These are phyloP conservation scores for Heliornis fulica DNA, from an alignment of 2,113 vertebrate species.

Conservation along the genomic window DNA sequence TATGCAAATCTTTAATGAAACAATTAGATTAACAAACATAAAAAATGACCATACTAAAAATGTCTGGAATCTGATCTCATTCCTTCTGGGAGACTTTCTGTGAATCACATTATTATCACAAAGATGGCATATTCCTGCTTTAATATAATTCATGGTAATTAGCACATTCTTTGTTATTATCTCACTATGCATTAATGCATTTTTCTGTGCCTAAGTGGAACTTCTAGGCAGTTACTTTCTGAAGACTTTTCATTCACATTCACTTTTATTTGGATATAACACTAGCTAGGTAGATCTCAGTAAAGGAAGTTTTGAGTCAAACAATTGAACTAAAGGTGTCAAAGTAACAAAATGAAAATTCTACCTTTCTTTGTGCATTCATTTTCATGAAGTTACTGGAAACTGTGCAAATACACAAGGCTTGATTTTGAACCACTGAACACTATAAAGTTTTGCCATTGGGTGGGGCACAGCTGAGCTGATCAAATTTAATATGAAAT, in stretches of 20 bases:
- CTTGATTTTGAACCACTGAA: not conserved
- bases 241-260: not conserved
- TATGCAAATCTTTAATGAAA: slow-evolving; percentile 1
- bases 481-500: not conserved
- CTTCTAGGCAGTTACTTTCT: not conserved
- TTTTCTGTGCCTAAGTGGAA: not conserved
- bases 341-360: not conserved
- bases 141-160: not conserved
- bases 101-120: not conserved
- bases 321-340: not conserved
- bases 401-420: not conserved
- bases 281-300: not conserved
- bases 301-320: not conserved
- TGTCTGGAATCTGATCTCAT: not conserved
- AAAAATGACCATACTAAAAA: not conserved
- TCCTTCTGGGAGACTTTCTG: not conserved
- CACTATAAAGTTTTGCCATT: not conserved
- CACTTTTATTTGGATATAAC: not conserved
- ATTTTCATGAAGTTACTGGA: not conserved
- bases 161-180: not conserved
- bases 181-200: not conserved
- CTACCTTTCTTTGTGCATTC: not conserved
- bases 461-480: not conserved
- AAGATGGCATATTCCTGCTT: not conserved
- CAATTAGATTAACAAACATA: not conserved